These are phyloP conservation scores for Cosmia trapezina DNA, from an alignment of 2,888 invertebrate genomes.

Conservation along the genomic window DNA sequence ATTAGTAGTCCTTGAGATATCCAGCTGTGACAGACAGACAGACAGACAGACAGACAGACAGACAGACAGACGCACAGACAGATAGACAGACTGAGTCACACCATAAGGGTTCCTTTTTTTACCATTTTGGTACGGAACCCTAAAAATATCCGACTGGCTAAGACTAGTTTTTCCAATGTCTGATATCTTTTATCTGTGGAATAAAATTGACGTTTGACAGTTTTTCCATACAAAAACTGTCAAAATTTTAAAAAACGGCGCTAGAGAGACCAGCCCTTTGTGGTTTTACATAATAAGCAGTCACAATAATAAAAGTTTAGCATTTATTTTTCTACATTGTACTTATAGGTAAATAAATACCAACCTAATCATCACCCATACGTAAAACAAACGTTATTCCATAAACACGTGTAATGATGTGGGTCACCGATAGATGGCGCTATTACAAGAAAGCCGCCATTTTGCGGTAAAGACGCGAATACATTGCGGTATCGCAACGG, in stretches of 20 bases:
- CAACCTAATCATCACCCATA: not conserved
- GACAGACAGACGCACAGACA: too few species aligned
- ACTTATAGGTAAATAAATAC: not conserved
- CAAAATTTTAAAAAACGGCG: not conserved
- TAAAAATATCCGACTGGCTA: too few species aligned
- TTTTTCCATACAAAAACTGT: too few species aligned
- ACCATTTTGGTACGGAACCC: too few species aligned
- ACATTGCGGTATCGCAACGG: constrained; percentile 62
- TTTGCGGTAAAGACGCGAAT: constrained; percentile 57
- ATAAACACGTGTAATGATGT: constrained; percentile 42
- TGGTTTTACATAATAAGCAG: not conserved
- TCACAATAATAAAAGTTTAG: not conserved
- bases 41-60: too few species aligned
- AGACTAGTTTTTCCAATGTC: not conserved
- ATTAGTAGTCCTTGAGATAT: too few species aligned
- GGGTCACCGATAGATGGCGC: constrained; percentile 53
- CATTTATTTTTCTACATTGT: not conserved
- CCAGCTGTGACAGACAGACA: too few species aligned
- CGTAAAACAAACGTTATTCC: constrained; percentile 26
- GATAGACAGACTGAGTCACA: too few species aligned
- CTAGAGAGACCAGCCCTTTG: too few species aligned
- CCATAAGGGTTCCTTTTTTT: too few species aligned
- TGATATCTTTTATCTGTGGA: not conserved
- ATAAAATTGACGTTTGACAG: not conserved
- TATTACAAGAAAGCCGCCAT: constrained; percentile 54